A percentile compares a stretch with the other conserved stretches of the same genome.
Evolutionary conservation across 2,797 vertebrate species (phyloP).

Genomic region (Danionella dracula): DNA sequence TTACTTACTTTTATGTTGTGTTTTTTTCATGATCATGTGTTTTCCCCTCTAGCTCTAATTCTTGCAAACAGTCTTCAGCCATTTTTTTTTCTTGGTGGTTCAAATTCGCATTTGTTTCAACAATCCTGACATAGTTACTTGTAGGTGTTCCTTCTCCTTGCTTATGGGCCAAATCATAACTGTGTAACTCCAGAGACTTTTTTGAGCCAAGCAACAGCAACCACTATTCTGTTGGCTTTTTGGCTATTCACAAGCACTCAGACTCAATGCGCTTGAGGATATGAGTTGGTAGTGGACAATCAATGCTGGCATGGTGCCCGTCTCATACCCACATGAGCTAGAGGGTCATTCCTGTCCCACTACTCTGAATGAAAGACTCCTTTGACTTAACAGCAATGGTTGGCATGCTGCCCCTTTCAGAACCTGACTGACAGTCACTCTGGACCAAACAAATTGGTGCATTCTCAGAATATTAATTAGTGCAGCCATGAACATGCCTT

Average conservation of each 20-base stretch:
- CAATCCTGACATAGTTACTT: too few relatives aligned
- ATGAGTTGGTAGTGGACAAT: constrained; percentile 62
- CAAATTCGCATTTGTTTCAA: too few relatives aligned
- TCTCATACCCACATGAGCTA: constrained; percentile 65
- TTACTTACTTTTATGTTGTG: too few relatives aligned
- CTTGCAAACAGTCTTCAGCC: too few relatives aligned
- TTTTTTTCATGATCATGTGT: too few relatives aligned
- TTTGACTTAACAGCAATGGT: constrained; percentile 69
- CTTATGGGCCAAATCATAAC: too few relatives aligned
- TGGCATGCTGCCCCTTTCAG: constrained; percentile 87
- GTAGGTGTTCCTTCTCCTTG: too few relatives aligned
- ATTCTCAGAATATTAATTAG: constrained; percentile 99
- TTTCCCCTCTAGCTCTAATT: too few relatives aligned
- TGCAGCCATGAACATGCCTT: constrained; percentile 89
- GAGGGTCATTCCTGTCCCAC: constrained; percentile 75
- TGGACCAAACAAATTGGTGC: constrained; percentile 98
- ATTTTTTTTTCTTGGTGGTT: too few relatives aligned
- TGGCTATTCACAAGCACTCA: constrained; percentile 68
- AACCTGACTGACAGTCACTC: constrained; percentile 88
- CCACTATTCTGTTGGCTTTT: constrained; percentile 67
- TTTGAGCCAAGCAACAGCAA: constrained; percentile 56
- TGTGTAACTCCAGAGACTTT: not conserved
- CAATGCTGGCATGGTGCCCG: constrained; percentile 67
- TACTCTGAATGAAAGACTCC: constrained; percentile 77
- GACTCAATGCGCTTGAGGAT: constrained; percentile 57